Conservation (phyloP, 2,888 invertebrate species). For the Leucophora obtusa region DNA sequence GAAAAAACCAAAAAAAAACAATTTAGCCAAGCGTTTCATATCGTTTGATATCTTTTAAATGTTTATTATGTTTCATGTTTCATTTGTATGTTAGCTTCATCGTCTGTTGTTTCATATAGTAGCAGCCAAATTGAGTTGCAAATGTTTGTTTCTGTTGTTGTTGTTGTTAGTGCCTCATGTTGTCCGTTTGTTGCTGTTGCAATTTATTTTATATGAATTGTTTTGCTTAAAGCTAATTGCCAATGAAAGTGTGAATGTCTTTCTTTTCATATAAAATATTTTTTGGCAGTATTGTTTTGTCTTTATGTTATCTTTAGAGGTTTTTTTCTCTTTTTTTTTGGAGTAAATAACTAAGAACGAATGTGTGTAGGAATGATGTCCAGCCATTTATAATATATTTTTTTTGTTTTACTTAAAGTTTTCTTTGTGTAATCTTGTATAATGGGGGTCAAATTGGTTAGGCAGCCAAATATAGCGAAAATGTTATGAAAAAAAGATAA, state of each 20-base stretch:
- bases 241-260: constrained; percentile 69
- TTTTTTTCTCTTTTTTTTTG: too few relatives aligned
- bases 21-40: constrained; percentile 46
- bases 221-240: constrained; percentile 69
- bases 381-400: neutral
- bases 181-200: neutral
- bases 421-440: neutral
- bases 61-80: constrained; percentile 5
- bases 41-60: constrained; percentile 39
- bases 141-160: constrained; percentile 54
- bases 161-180: neutral
- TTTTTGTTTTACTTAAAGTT: constrained; percentile 6
- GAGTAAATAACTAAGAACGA: neutral
- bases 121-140: constrained; percentile 65
- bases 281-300: constrained; percentile 23
- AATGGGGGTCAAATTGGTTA: constrained; percentile 33
- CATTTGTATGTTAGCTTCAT: neutral
- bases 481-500: neutral
- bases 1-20: constrained; percentile 2
- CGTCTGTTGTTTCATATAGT: constrained; percentile 1
- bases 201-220: constrained; percentile 35
- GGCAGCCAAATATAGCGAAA: constrained; percentile 11
- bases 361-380: neutral
- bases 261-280: constrained; percentile 33
- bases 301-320: constrained; percentile 1